A percentile compares a stretch with the other conserved stretches of the same genome.
These are phyloP conservation scores for Idaea straminata DNA, from an alignment of 2,888 invertebrate species.

Conservation along the genomic window DNA sequence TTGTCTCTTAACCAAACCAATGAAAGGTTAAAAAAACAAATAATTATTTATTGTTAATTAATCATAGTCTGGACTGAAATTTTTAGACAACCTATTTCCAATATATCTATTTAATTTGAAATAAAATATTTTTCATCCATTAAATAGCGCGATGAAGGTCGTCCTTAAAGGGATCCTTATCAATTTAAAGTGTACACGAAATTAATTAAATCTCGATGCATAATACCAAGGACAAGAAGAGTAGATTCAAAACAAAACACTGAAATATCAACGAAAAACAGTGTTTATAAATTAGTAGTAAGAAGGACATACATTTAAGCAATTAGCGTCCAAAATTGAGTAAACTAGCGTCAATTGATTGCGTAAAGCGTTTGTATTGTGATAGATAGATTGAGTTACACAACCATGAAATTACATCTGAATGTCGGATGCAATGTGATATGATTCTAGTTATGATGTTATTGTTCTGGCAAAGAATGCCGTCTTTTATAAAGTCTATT, in stretches of 20 bases:
- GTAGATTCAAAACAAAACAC: background rate
- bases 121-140: background rate
- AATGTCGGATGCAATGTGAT: background rate
- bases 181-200: too few relatives aligned
- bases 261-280: background rate
- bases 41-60: too few relatives aligned
- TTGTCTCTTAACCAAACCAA: too few relatives aligned
- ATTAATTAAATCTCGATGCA: too few relatives aligned
- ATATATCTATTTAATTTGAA: background rate
- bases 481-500: too few relatives aligned
- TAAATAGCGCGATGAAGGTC: too few relatives aligned
- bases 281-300: background rate
- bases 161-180: too few relatives aligned
- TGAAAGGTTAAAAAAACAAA: too few relatives aligned
- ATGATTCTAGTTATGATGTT: background rate
- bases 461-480: too few relatives aligned
- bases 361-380: background rate
- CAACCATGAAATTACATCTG: background rate
- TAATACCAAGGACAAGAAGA: too few relatives aligned
- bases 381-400: background rate
- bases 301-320: background rate
- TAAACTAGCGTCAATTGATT: background rate
- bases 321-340: background rate
- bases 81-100: too few relatives aligned
- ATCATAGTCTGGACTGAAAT: too few relatives aligned